A percentile compares a stretch with the other conserved stretches of the same genome.
These are phyloP conservation scores for Macroramphosus scolopax DNA, from an alignment of 2,797 vertebrate genomes.

Conservation along the genomic window DNA sequence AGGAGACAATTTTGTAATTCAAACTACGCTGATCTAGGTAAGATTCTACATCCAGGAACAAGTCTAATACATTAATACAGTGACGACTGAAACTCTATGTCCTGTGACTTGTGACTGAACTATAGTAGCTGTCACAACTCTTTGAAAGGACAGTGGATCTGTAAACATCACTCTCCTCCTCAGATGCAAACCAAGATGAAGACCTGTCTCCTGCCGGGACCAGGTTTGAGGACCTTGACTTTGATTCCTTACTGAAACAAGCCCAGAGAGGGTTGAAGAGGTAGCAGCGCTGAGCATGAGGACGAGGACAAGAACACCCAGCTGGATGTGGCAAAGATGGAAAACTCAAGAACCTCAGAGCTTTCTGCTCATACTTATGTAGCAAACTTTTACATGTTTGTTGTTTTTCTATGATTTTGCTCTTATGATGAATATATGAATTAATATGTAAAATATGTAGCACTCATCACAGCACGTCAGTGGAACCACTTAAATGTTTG, in stretches of 20 bases:
- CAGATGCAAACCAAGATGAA: conserved; percentile 86
- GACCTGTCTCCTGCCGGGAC: conserved; percentile 76
- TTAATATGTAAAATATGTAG: conserved; percentile 28
- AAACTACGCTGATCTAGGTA: conserved; percentile 90
- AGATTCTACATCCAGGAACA: conserved; percentile 6
- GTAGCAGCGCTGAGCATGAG: conserved; percentile 67
- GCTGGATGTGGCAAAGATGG: neutral
- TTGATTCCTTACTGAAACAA: conserved; percentile 93
- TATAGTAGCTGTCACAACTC: no score
- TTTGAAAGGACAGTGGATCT: no score
- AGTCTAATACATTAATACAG: no score
- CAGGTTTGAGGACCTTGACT: conserved; percentile 87
- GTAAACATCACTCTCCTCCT: conserved; percentile 21
- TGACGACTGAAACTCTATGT: no score
- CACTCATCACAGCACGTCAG: conserved; percentile 14
- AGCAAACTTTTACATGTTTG: conserved; percentile 34
- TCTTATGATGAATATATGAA: no score
- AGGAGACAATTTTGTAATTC: conserved; percentile 93
- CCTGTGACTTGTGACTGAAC: no score
- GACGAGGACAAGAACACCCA: no score
- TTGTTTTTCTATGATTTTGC: conserved; percentile 25
- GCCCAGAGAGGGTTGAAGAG: conserved; percentile 87
- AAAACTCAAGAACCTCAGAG: conserved; percentile 31
- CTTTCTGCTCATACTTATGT: conserved; percentile 35
- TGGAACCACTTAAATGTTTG: conserved; percentile 1